Evolutionary conservation across 2,888 invertebrate genomes (phyloP), one percentile per base, ranked within the genome.

Genomic region (Watsonalla binaria): DNA sequence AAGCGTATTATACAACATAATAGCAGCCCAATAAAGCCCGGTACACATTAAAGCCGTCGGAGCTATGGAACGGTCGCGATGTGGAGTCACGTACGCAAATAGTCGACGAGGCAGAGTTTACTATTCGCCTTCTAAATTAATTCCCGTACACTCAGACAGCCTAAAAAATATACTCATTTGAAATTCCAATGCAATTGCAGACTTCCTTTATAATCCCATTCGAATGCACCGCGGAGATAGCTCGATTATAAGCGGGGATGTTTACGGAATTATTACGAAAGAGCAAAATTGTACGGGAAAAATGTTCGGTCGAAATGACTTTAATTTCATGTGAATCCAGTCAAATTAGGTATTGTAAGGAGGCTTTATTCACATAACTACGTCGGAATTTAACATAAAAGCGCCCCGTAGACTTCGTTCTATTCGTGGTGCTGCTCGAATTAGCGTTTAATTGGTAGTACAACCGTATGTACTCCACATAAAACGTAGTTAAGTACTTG

Each of bases 101-200:
- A 79, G 62, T 63, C 51, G 61, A 54, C 65, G 66, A 73, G 73
- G 71, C 72, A 55, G 67, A 70, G 70, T 74, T 78, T 73, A 72
- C 80, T 72, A 76, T 75, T 73, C 68, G 67, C 70, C 70, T 62
- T 72, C 72, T 85, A 84, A 87, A 86, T 85, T 80, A 84, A 87
- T 88, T 83, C 77, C 74, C 68, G 74, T 77, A 78, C 83, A 80
- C 80, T 81, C 84, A 80, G 84, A 82, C 82, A 63, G 78, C 80
- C 82, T 82, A 85, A 87, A 86, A 87, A 87, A 84, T 82, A 78
- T 70, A 78, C 81, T 84, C 86, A 88, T 88, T 86, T 89, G 80
- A 86, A 88, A 82, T 86, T 85, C 85, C 75, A 80, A 86, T 86
- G 84, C 83, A 82, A 74, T 75, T 73, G 72, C 77, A 74, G 71